phyloP scores from a whole-genome alignment of 2,888 invertebrate genomes.

The Eumerus sabulonum region DNA sequence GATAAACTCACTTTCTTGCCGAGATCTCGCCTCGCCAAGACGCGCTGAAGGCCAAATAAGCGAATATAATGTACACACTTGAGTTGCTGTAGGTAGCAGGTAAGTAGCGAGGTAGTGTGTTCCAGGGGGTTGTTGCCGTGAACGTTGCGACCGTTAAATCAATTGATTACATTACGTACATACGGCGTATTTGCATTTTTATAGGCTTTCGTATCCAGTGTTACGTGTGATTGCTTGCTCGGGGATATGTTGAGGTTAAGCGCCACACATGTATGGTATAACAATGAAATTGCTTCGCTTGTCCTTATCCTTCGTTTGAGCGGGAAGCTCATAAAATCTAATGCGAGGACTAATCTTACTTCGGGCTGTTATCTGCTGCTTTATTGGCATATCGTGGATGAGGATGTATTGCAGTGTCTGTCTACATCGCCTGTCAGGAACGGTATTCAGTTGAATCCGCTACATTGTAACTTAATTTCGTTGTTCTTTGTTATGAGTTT shows the following conservation, averaged over 20 bases:
- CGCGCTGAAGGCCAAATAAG: slow-evolving; percentile 34
- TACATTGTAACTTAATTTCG: too few species aligned
- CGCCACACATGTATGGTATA: slow-evolving; percentile 33
- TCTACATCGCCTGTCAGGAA: too few species aligned
- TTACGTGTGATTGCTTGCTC: slow-evolving; percentile 8
- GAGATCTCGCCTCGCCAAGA: slow-evolving; percentile 32
- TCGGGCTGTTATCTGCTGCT: too few species aligned
- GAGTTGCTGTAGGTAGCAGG: not conserved
- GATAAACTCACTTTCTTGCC: not conserved
- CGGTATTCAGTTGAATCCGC: too few species aligned
- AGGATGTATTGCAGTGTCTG: too few species aligned
- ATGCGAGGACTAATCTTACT: slow-evolving; percentile 13
- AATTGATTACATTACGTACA: slow-evolving; percentile 59
- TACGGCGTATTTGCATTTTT: slow-evolving; percentile 46
- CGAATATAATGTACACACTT: not conserved
- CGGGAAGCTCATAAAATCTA: slow-evolving; percentile 46
- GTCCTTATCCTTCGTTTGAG: not conserved
- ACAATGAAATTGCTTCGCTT: slow-evolving; percentile 40
- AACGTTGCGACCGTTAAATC: slow-evolving; percentile 43
- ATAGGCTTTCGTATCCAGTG: slow-evolving; percentile 36
- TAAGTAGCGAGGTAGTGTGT: slow-evolving; percentile 21
- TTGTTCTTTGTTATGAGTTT: too few species aligned
- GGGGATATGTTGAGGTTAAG: not conserved
- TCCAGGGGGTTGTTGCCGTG: not conserved
- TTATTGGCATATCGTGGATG: too few species aligned